Evolutionary conservation across 2,888 invertebrate genomes (phyloP).

Genomic region (Megastigmus dorsalis): DNA sequence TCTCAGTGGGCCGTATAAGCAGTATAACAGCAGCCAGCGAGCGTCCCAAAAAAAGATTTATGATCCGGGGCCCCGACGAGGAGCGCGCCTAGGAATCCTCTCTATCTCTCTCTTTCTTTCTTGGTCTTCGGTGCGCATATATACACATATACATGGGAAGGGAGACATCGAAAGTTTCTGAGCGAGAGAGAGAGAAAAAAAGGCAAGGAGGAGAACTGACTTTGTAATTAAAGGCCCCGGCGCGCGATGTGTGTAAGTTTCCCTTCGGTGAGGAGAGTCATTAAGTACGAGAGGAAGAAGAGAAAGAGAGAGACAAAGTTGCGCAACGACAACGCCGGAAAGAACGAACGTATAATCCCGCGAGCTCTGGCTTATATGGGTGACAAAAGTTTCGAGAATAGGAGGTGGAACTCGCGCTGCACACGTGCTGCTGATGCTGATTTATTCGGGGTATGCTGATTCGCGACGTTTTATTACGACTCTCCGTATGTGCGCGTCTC

Average conservation of each 20-base stretch:
- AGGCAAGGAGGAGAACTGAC: slow-evolving; percentile 18
- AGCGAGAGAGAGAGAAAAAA: slow-evolving; percentile 27
- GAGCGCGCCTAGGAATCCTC: slow-evolving; percentile 23
- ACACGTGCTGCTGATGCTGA: background rate
- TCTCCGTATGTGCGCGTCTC: too few species aligned
- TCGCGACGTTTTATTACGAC: too few species aligned
- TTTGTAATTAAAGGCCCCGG: slow-evolving; percentile 46
- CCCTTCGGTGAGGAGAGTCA: slow-evolving; percentile 11
- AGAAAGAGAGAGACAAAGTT: too few species aligned
- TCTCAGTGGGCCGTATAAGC: too few species aligned
- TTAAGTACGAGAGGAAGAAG: too few species aligned
- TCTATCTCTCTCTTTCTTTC: background rate
- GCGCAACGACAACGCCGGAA: too few species aligned
- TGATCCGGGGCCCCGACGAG: slow-evolving; percentile 27
- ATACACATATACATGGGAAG: too few species aligned
- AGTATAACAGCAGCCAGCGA: background rate
- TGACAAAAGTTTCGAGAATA: background rate
- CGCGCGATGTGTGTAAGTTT: background rate
- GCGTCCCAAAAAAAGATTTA: slow-evolving; percentile 44
- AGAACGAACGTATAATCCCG: too few species aligned
- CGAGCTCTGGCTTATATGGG: background rate
- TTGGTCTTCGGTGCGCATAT: too few species aligned
- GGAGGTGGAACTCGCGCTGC: too few species aligned
- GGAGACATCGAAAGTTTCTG: slow-evolving; percentile 17
- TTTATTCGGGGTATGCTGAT: slow-evolving; percentile 7